Base-by-base conservation (phyloP, 2,113 vertebrate genomes). In the Zingel zingel region DNA sequence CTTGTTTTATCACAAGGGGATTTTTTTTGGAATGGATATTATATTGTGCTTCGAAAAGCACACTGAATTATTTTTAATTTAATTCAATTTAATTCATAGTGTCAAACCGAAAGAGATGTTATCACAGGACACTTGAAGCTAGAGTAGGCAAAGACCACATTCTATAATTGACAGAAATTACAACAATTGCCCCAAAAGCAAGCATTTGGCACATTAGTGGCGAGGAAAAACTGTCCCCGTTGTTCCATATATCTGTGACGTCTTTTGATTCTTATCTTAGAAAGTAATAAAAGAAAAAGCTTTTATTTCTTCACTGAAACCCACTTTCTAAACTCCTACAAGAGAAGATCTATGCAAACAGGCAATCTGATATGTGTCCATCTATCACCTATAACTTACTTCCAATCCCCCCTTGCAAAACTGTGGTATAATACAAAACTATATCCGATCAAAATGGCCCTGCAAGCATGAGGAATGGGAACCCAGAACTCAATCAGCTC, bases 401-500 rank as follows among this genome's bases (percentile, higher is more conserved):
- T 25, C 23, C 9, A 15, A 18, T 2, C 0, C 64, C n/a, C 18
- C 45, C 7, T 0, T 11, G 4, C 19, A 50, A 43, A 14, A 16
- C 33, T 16, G 39, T 23, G 13, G 8, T 62, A 61, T 66, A 21
- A 67, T n/a, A 25, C 4, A 10, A 39, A 9, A 51, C 48, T 39
- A 19, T 16, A 68, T 77, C 59, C 64, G 47, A 81, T 81, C 61
- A 73, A 53, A 86, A 76, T 33, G 39, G 23, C 36, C 71, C 54
- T 54, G 50, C 48, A 16, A 73, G 50, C 67, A 73, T 58, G 50
- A 74, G 57, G n/a, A 48, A 77, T 33, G 25, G n/a, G 58, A 48
- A 54, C 67, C 57, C 67, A 83, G 77, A 78, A 77, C 81, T 87
- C 86, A 81, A 77, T 87, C 77, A 77, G 78, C 74, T 39, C 13